Percentiles rank a stretch among this genome's conserved stretches.
Evolutionary conservation across 2,888 invertebrate genomes (phyloP).

Genomic region (Noctua comes): DNA sequence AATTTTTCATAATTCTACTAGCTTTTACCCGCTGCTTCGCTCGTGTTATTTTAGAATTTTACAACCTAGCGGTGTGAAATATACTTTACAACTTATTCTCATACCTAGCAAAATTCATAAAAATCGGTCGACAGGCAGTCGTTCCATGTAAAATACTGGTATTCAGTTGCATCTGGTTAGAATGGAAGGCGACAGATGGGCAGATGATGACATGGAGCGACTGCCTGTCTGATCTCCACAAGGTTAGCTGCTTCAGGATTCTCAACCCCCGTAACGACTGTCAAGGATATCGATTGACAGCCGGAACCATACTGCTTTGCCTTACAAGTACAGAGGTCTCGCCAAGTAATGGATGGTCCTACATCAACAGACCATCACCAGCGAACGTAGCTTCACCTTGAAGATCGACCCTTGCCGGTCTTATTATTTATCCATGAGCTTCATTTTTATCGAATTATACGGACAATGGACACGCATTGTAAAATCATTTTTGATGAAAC

Average conservation of each 20-base stretch:
- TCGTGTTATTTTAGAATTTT: no score
- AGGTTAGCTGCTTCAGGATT: background rate
- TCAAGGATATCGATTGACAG: background rate
- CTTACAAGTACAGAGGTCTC: background rate
- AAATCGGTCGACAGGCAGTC: no score
- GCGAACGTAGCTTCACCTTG: background rate
- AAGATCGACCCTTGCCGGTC: background rate
- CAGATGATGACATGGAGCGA: no score
- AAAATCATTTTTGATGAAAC: background rate
- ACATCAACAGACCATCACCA: background rate
- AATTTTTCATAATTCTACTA: background rate
- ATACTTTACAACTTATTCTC: no score
- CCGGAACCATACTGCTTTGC: background rate
- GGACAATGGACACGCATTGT: background rate
- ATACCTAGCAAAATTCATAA: no score
- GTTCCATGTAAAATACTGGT: no score
- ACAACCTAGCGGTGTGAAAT: no score
- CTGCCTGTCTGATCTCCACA: background rate
- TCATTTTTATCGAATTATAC: background rate
- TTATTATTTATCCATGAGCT: background rate
- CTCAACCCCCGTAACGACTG: background rate
- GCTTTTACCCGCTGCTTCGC: no score
- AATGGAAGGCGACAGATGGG: no score
- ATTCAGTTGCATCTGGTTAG: no score
- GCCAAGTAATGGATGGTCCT: background rate